These are phyloP conservation scores for Brachynemurus nebulosus DNA, from an alignment of 2,888 invertebrate species.

Conservation along the genomic window DNA sequence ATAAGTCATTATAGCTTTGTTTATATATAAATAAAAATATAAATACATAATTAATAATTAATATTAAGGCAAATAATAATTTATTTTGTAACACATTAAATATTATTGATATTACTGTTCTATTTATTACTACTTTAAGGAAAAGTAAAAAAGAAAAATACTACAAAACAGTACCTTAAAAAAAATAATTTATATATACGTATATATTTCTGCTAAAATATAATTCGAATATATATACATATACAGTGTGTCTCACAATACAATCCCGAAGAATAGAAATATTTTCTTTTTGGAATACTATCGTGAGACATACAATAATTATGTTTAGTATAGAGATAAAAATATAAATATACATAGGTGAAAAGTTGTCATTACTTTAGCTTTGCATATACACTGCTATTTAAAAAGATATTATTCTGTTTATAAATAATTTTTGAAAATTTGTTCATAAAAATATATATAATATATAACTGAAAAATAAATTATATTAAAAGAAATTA, in stretches of 20 bases:
- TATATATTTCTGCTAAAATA: conserved; percentile 1
- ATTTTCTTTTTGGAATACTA: no score
- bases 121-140: not conserved
- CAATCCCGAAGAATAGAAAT: no score
- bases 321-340: no score
- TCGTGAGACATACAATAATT: no score
- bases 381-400: conserved; percentile 2
- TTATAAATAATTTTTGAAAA: no score
- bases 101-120: not conserved
- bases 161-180: not conserved
- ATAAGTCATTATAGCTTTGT: conserved; percentile 3
- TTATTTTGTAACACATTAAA: not conserved
- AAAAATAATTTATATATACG: not conserved
- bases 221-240: no score
- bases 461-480: no score
- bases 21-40: not conserved
- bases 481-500: no score
- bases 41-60: not conserved
- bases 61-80: not conserved
- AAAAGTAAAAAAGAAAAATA: not conserved
- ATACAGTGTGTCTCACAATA: no score
- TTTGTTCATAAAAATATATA: no score
- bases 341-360: no score
- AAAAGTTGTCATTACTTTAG: not conserved
- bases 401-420: no score